Conservation (phyloP, 2,888 invertebrate species). For the Tenodera sinensis region DNA sequence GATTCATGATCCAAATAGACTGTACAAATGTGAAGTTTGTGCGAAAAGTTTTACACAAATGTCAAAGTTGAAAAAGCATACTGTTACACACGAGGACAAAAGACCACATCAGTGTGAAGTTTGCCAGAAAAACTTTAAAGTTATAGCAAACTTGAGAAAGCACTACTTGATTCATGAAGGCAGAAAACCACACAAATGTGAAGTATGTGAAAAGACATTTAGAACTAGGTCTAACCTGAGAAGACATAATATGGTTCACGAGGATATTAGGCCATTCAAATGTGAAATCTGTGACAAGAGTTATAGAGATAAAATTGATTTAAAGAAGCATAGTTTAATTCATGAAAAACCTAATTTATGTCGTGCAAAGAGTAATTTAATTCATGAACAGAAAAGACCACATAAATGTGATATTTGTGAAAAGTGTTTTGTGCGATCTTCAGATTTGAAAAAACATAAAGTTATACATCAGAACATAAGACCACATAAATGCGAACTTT, state of each 20-base stretch:
- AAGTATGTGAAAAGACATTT: neutral
- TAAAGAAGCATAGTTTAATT: too few relatives aligned
- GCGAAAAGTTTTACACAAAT: neutral
- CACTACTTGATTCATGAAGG: neutral
- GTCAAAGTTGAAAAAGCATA: neutral
- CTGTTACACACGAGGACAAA: neutral
- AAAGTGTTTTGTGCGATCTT: neutral
- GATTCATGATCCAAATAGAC: neutral
- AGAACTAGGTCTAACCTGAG: neutral
- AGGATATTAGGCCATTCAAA: neutral
- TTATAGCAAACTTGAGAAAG: neutral
- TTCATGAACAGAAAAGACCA: too few relatives aligned
- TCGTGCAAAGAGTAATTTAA: too few relatives aligned
- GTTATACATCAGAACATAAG: neutral
- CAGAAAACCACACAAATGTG: neutral
- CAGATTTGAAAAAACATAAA: neutral
- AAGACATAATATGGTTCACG: neutral
- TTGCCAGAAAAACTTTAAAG: neutral
- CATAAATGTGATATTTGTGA: neutral
- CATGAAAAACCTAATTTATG: too few relatives aligned
- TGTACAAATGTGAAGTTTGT: neutral
- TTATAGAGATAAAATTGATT: too few relatives aligned
- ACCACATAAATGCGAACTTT: neutral
- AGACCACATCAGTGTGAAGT: neutral
- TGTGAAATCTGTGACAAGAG: neutral